Evolutionary conservation across 2,113 vertebrate genomes (phyloP).

Genomic region (Nycticryphes semicollaris): DNA sequence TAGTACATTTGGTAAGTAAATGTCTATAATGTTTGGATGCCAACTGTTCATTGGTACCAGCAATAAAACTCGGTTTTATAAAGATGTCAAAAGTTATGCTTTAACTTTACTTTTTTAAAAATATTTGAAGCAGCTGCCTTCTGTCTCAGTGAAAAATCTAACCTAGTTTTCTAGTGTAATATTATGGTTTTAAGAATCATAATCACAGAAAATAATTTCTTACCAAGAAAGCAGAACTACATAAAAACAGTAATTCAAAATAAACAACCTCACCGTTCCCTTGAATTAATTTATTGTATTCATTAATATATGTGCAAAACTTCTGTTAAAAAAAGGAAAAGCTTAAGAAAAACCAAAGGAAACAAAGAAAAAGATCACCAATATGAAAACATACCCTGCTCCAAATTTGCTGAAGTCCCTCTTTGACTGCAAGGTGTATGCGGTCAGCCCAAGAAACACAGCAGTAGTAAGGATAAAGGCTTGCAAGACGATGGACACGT

Average conservation of each 20-base stretch:
- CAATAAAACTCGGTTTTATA: background rate
- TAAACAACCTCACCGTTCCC: background rate
- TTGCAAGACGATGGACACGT: conserved; percentile 86
- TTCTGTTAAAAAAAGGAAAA: background rate
- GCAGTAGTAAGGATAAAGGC: conserved; percentile 88
- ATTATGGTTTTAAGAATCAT: background rate
- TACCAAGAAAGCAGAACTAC: background rate
- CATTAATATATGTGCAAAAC: background rate
- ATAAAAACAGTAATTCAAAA: background rate
- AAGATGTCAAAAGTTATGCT: background rate
- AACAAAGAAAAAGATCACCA: background rate
- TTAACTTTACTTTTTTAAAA: background rate
- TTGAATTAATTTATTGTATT: background rate
- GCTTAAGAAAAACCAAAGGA: background rate
- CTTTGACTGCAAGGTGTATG: conserved; percentile 92
- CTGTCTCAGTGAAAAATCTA: background rate
- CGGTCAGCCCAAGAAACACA: conserved; percentile 89
- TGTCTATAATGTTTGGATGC: background rate
- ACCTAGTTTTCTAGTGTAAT: background rate
- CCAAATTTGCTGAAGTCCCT: conserved; percentile 93
- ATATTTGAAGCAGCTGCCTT: background rate
- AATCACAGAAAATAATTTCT: background rate
- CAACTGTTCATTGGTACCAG: background rate
- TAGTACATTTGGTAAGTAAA: background rate
- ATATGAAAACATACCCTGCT: conserved; percentile 82